Percentiles rank a stretch among this genome's conserved stretches.
Conservation (phyloP, 1,140 invertebrate genomes). For the Plodia interpunctella region DNA sequence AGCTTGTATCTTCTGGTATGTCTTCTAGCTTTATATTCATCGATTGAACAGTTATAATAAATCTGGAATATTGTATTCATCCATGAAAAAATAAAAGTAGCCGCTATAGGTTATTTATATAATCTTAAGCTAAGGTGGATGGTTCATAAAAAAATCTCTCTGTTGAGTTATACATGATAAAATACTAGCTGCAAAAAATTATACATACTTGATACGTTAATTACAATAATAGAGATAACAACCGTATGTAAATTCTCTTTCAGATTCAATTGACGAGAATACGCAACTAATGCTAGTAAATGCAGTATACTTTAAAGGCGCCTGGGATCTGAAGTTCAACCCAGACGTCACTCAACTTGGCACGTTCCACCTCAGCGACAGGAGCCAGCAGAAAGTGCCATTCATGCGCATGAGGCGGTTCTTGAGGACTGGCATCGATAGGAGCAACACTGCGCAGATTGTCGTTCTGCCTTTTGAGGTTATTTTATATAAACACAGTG, state of each 20-base stretch:
- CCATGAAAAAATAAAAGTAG: too few relatives aligned
- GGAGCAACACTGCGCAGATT: constrained; percentile 35
- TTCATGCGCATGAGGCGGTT: constrained; percentile 53
- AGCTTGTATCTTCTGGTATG: constrained; percentile 77
- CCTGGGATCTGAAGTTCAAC: constrained; percentile 83
- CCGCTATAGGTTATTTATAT: too few relatives aligned
- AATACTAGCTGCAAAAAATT: too few relatives aligned
- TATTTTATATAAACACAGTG: too few relatives aligned
- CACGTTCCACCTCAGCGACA: constrained; percentile 76
- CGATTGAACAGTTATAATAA: too few relatives aligned
- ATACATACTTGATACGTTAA: too few relatives aligned
- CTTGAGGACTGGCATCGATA: constrained; percentile 47
- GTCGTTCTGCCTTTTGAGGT: constrained; percentile 83
- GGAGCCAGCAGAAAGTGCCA: constrained; percentile 27
- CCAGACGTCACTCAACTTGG: constrained; percentile 65
- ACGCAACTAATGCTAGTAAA: constrained; percentile 82
- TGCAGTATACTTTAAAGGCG: constrained; percentile 86
- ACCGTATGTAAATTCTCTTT: constrained; percentile 24
- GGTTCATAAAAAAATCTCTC: too few relatives aligned
- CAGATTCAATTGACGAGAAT: constrained; percentile 69
- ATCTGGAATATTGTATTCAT: too few relatives aligned
- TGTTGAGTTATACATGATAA: too few relatives aligned
- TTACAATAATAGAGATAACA: too few relatives aligned
- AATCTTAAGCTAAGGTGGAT: too few relatives aligned
- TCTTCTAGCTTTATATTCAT: not conserved